Percentiles rank a stretch among this genome's conserved stretches.
These are phyloP conservation scores for Pristionchus arcanus DNA, from an alignment of 2,888 invertebrate genomes.

Conservation along the genomic window DNA sequence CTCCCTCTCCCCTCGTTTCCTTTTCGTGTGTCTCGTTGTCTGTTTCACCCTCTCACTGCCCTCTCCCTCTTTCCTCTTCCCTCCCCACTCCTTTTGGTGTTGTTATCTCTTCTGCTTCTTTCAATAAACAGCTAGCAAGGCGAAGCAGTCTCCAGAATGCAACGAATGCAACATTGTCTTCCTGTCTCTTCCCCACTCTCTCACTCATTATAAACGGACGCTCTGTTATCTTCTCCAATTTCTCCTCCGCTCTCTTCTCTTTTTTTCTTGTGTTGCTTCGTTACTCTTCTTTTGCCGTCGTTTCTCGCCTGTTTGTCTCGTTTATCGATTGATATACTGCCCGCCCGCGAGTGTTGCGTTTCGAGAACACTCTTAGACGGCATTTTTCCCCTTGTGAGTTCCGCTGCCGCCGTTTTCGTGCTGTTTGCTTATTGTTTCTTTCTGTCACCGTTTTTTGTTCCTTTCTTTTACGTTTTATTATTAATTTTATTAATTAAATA, in stretches of 20 bases:
- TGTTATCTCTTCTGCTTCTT: slow-evolving; percentile 28
- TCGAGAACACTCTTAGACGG: slow-evolving; percentile 18
- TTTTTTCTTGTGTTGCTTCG: slow-evolving; percentile 46
- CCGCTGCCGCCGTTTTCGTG: not conserved
- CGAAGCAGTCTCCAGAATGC: not conserved
- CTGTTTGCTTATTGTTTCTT: not conserved
- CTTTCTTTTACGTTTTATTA: not conserved
- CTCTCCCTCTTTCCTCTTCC: not conserved
- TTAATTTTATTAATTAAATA: not conserved
- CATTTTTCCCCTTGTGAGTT: not conserved
- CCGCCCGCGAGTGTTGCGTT: not conserved
- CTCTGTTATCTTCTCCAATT: slow-evolving; percentile 39
- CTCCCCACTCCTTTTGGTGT: not conserved
- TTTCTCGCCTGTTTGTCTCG: slow-evolving; percentile 44
- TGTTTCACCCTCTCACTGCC: slow-evolving; percentile 25
- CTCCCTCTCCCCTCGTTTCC: not conserved
- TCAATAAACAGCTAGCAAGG: slow-evolving; percentile 3
- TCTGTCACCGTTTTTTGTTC: not conserved
- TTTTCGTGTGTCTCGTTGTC: not conserved
- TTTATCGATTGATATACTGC: slow-evolving; percentile 41
- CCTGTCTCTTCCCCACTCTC: not conserved
- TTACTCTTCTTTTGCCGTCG: slow-evolving; percentile 50
- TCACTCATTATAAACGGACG: not conserved
- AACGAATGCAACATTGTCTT: slow-evolving; percentile 12
- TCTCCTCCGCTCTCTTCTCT: slow-evolving; percentile 10